Conservation (phyloP, 2,113 vertebrate species). For the Salvelinus fontinalis region DNA sequence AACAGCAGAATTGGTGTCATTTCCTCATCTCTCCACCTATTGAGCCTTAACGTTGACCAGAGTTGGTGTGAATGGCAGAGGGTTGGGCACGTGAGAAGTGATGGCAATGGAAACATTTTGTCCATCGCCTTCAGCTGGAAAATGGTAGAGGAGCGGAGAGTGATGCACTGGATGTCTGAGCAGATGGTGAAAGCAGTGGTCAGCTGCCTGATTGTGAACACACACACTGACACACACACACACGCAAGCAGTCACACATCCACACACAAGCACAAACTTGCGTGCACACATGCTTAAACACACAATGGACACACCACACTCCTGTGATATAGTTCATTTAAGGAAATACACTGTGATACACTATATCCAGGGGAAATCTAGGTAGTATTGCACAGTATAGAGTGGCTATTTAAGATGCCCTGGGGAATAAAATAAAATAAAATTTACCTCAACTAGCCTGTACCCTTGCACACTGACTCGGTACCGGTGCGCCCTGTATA, state of each 20-base stretch:
- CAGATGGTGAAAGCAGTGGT: slow-evolving; percentile 13
- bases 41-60: no score
- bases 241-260: background rate
- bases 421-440: no score
- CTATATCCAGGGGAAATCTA: background rate
- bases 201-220: background rate
- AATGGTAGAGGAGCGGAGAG: background rate
- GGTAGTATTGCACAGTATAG: background rate
- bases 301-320: background rate
- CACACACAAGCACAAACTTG: background rate
- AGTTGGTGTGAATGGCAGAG: no score
- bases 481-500: no score
- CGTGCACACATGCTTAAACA: background rate
- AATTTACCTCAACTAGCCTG: no score
- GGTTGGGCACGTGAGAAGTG: no score
- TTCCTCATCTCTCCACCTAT: no score
- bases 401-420: background rate
- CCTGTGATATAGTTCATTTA: background rate
- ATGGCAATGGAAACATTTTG: no score
- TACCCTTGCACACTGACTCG: no score
- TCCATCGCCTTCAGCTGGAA: no score
- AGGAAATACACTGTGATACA: background rate
- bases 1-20: no score
- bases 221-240: background rate
- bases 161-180: background rate